Percentiles rank a stretch among this genome's conserved stretches.
These are phyloP conservation scores for Rhizomys pruinosus DNA, from an alignment of 2,113 vertebrate species.

Conservation along the genomic window DNA sequence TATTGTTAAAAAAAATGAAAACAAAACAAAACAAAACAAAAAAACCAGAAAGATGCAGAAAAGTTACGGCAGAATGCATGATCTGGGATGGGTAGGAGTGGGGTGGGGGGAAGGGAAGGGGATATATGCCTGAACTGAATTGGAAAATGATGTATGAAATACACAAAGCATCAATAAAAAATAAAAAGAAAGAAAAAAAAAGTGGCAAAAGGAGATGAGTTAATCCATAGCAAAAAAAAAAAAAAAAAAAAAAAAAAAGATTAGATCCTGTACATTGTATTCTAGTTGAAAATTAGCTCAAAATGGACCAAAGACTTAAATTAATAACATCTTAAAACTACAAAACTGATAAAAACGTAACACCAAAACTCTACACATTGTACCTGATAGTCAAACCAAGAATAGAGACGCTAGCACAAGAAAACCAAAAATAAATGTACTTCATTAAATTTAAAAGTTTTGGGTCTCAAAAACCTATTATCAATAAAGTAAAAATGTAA, in stretches of 20 bases:
- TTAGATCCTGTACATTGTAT: background rate
- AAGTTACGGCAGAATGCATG: no score
- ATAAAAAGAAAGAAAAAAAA: no score
- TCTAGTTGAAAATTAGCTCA: background rate
- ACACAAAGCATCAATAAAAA: no score
- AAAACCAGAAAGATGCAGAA: no score
- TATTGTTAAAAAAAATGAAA: no score
- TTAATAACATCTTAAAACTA: background rate
- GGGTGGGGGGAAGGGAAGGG: no score
- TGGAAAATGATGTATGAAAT: no score
- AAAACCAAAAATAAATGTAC: background rate
- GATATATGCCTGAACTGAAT: no score
- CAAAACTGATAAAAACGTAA: background rate
- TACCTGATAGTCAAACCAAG: background rate
- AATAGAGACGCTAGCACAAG: background rate
- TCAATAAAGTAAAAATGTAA: background rate
- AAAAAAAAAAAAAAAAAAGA: no score
- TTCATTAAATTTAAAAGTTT: background rate
- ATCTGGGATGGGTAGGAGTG: no score
- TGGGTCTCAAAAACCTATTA: background rate
- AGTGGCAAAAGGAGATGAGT: no score
- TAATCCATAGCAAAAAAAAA: background rate
- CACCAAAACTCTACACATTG: background rate
- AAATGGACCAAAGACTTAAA: background rate
- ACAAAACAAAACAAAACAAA: no score